phyloP scores from a whole-genome alignment of 2,888 invertebrate species.

The Zaprionus obscuricornis region DNA sequence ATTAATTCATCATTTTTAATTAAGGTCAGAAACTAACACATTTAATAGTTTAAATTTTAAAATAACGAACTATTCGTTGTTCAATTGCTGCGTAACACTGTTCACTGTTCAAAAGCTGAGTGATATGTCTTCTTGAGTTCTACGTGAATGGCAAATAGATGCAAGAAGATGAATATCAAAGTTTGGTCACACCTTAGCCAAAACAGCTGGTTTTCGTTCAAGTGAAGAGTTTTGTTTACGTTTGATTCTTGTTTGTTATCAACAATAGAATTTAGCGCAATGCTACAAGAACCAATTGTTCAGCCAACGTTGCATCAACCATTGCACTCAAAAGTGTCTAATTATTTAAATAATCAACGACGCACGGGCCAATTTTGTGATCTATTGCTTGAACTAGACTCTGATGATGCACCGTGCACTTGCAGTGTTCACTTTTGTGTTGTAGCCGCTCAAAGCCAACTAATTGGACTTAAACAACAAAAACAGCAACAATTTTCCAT shows the following conservation, averaged over 20 bases:
- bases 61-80: conserved; percentile 14
- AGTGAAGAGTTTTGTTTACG: conserved; percentile 18
- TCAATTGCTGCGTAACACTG: not conserved
- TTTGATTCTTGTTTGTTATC: too few species aligned
- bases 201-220: conserved; percentile 32
- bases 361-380: conserved; percentile 81
- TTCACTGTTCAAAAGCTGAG: too few species aligned
- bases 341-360: conserved; percentile 81
- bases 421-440: conserved; percentile 80
- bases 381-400: conserved; percentile 65
- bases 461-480: conserved; percentile 73
- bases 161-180: conserved; percentile 16
- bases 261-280: conserved; percentile 10
- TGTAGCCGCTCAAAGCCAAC: conserved; percentile 81
- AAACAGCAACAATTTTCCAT: conserved; percentile 82
- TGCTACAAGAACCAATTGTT: conserved; percentile 39
- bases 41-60: conserved; percentile 19
- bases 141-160: not conserved
- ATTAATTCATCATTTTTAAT: too few species aligned
- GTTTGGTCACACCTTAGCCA: not conserved
- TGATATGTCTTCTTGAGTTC: not conserved
- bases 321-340: conserved; percentile 80
- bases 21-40: too few species aligned
- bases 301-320: conserved; percentile 76
- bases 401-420: conserved; percentile 58